These are phyloP conservation scores for Hippocampus comes DNA, from an alignment of 2,113 vertebrate species.

Conservation along the genomic window DNA sequence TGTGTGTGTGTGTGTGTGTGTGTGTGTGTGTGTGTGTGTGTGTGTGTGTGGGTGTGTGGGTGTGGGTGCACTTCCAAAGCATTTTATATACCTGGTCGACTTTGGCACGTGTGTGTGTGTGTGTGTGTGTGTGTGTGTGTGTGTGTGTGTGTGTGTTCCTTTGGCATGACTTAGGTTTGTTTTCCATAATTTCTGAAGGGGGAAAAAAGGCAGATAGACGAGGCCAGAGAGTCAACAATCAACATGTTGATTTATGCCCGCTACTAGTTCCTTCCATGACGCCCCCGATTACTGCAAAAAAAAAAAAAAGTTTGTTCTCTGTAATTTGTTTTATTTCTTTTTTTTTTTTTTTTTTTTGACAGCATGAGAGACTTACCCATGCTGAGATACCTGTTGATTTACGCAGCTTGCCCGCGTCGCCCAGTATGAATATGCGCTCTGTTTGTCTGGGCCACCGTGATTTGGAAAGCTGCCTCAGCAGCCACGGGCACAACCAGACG, in stretches of 20 bases:
- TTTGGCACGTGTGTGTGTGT: neutral
- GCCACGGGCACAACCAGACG: neutral
- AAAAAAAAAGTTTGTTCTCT: slow-evolving; percentile 55
- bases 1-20: slow-evolving; percentile 11
- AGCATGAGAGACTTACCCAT: slow-evolving; percentile 44
- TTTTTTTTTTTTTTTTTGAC: slow-evolving; percentile 7
- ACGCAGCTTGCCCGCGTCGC: slow-evolving; percentile 38
- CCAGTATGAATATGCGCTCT: slow-evolving; percentile 5
- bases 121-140: no score
- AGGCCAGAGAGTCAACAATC: slow-evolving; percentile 63
- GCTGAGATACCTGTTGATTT: slow-evolving; percentile 44
- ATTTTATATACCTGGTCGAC: slow-evolving; percentile 34
- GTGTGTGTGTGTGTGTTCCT: slow-evolving; percentile 24
- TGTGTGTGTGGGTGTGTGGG: neutral
- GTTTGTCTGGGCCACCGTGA: neutral
- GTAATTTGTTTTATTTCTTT: slow-evolving; percentile 50
- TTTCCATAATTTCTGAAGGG: slow-evolving; percentile 53
- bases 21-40: neutral
- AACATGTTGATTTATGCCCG: slow-evolving; percentile 67
- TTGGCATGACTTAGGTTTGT: slow-evolving; percentile 55
- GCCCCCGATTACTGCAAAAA: slow-evolving; percentile 57
- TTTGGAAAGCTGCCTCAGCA: neutral
- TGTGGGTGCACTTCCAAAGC: slow-evolving; percentile 32
- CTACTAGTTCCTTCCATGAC: slow-evolving; percentile 71
- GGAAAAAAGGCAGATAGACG: slow-evolving; percentile 34